Base-by-base conservation (phyloP, 2,888 invertebrate species). In the Acanthopleura granulata region DNA sequence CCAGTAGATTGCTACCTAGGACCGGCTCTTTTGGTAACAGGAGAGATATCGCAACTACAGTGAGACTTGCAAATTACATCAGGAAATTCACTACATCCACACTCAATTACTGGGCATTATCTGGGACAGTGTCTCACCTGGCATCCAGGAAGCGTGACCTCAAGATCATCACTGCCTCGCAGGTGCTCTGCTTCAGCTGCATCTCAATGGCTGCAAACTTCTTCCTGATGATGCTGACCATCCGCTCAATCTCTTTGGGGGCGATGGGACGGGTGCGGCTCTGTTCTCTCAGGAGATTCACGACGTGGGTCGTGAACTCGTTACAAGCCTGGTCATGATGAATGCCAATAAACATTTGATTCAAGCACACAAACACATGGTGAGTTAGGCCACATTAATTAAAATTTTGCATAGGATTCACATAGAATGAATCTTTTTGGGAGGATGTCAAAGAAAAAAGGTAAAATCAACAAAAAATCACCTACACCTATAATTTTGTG, bases 281-380 rank as follows among this genome's bases (percentile, higher is more conserved):
- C 92, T 99, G 98, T 92, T 99, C 97, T 76, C 98, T 93, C 81
- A 99, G 93, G 85, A 99, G 92, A 91, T 99, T 99, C 95, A 98
- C 97, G 83, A 99, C 99, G 92, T 99, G 99, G n/a, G 98, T 99
- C 77, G 99, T 99, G 92, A 99, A 99, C 93, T 99, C 99, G 91
- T 97, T 97, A 93, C 99, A 99, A n/a, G 99, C 99, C 93, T 94
- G 90, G 66, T 78, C 79, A 70, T 74, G 72, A 75, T 78, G 15
- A 70, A 70, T 30, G 27, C 66, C 4, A 73, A 15, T 12, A 11
- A 18, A 6, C 12, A 22, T n/a, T 12, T 6, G 57, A 57, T 57
- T 57, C 1, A 6, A 40, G 40, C 40, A 40, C 40, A 40, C 40
- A 40, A 6, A 40, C 9, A 40, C 40, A 40, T 6, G 40, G 9